phyloP scores from a whole-genome alignment of 2,113 vertebrate genomes.

The Melanerpes aurifrons region DNA sequence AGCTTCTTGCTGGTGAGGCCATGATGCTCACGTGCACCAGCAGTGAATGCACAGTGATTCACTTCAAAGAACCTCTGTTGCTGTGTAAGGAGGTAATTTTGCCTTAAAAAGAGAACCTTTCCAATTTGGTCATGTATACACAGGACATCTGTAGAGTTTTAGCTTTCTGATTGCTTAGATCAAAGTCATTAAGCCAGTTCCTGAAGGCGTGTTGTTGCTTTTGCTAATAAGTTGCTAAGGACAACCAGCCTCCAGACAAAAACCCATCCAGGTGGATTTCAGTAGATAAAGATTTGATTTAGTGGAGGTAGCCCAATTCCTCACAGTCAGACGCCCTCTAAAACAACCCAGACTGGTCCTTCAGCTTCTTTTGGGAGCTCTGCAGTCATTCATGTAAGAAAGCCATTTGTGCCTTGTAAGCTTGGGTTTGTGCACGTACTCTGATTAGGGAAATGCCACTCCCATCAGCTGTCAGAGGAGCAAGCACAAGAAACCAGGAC shows the following conservation, averaged over 20 bases:
- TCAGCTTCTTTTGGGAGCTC: background rate
- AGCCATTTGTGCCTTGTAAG: background rate
- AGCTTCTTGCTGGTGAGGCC: background rate
- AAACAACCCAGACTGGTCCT: background rate
- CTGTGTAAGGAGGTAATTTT: background rate
- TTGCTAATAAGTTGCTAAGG: background rate
- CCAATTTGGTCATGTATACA: background rate
- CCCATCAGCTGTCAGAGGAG: background rate
- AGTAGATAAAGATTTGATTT: background rate
- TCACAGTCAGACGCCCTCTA: background rate
- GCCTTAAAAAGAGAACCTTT: background rate
- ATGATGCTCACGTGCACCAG: background rate
- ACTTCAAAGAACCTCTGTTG: background rate
- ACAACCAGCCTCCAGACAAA: background rate
- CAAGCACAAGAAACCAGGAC: rapidly evolving
- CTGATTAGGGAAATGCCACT: background rate
- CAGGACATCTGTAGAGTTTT: background rate
- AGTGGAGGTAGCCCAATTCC: background rate
- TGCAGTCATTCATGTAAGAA: background rate
- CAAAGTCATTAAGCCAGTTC: background rate
- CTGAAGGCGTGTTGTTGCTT: background rate
- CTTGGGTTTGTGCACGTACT: background rate
- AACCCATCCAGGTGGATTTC: background rate
- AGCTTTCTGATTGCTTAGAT: conserved; percentile 5
- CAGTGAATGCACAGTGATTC: background rate